phyloP scores from a whole-genome alignment of 2,888 invertebrate genomes.

The Tanytarsus gracilentus region DNA sequence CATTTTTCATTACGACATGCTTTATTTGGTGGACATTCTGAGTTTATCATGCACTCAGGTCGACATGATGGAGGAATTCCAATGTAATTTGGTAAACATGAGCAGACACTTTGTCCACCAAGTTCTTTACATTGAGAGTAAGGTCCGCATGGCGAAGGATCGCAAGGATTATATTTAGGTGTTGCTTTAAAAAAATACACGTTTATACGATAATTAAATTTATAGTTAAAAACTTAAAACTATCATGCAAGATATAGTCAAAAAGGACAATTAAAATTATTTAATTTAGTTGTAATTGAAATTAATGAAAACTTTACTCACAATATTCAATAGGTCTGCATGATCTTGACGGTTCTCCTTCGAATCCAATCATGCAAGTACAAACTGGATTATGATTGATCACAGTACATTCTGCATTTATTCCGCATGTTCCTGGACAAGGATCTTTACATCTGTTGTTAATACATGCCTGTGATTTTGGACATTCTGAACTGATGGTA shows the following conservation, averaged over 20 bases:
- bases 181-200: constrained; percentile 34
- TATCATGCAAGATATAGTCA: background rate
- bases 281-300: background rate
- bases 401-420: constrained; percentile 66
- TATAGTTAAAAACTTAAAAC: background rate
- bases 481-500: constrained; percentile 66
- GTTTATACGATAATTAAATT: constrained; percentile 1
- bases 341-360: constrained; percentile 60
- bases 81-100: constrained; percentile 52
- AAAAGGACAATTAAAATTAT: background rate
- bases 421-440: constrained; percentile 67
- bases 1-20: constrained; percentile 57
- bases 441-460: constrained; percentile 72
- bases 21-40: constrained; percentile 56
- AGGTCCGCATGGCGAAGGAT: constrained; percentile 58
- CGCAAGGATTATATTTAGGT: constrained; percentile 46
- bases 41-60: constrained; percentile 57
- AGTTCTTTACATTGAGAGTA: constrained; percentile 55
- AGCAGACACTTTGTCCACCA: constrained; percentile 55
- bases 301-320: constrained; percentile 17
- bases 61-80: constrained; percentile 57
- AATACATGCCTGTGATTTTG: constrained; percentile 60
- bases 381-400: constrained; percentile 69
- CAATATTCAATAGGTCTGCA: constrained; percentile 45
- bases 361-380: constrained; percentile 61